Percentiles rank a stretch among this genome's conserved stretches.
phyloP scores from a whole-genome alignment of 2,888 invertebrate genomes.

The Lycocerus yunnanus region DNA sequence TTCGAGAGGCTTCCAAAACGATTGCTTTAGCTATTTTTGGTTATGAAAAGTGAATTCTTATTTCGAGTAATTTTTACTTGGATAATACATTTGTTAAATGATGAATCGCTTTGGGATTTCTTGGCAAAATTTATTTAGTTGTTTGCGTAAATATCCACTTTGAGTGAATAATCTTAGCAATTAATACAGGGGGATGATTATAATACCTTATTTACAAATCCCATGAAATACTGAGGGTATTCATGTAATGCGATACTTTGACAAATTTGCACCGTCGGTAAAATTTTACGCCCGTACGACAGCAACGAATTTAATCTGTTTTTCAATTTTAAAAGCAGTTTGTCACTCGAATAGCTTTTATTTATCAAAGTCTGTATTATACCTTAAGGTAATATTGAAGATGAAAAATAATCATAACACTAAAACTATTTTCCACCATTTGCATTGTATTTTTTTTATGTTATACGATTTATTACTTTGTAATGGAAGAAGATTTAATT shows the following conservation, averaged over 20 bases:
- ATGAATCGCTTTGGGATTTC: not conserved
- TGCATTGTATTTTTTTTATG: not conserved
- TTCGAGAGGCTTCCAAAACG: slow-evolving; percentile 10
- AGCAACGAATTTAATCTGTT: slow-evolving; percentile 37
- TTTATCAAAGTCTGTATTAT: slow-evolving; percentile 35
- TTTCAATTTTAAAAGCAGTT: slow-evolving; percentile 37
- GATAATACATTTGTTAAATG: not conserved
- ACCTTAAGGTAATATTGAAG: slow-evolving; percentile 13
- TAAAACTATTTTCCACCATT: not conserved
- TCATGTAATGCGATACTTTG: slow-evolving; percentile 12
- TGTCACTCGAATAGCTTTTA: slow-evolving; percentile 36
- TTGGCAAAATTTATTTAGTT: not conserved
- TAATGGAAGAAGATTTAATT: not conserved
- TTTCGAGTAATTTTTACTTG: not conserved
- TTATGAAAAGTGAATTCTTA: slow-evolving; percentile 15
- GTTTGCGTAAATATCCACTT: not conserved
- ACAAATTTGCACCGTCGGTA: slow-evolving; percentile 13
- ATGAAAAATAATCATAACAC: slow-evolving; percentile 1
- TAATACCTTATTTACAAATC: slow-evolving; percentile 5
- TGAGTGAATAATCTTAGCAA: not conserved
- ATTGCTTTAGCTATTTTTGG: slow-evolving; percentile 15
- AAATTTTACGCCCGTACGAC: slow-evolving; percentile 22
- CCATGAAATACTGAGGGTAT: not conserved
- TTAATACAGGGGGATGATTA: not conserved
- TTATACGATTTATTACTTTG: not conserved